Percentiles rank a stretch among this genome's conserved stretches.
Conservation (phyloP, 2,797 vertebrate genomes). For the Urosaurus nigricauda region DNA sequence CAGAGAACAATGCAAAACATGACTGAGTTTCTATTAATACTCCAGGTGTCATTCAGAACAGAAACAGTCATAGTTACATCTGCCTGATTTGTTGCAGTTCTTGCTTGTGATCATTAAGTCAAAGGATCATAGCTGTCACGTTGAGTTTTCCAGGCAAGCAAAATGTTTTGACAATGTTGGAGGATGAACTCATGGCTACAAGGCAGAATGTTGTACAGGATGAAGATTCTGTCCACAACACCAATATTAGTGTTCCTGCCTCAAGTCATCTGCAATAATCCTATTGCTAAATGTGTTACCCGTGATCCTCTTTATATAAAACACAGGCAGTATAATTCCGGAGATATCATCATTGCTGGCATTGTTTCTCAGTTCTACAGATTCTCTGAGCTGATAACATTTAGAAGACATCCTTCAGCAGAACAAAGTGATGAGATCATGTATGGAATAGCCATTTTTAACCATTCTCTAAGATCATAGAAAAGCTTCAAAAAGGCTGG, state of each 20-base stretch:
- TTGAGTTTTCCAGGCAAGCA: background rate
- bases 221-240: background rate
- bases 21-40: background rate
- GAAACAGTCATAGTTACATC: background rate
- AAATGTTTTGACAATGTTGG: too few relatives aligned
- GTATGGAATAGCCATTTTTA: background rate
- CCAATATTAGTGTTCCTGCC: background rate
- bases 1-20: background rate
- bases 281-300: background rate
- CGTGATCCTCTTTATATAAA: background rate
- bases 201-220: background rate
- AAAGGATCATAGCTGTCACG: too few relatives aligned
- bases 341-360: slow-evolving; percentile 20
- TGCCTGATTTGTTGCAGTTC: background rate
- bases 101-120: background rate
- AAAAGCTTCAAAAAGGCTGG: too few relatives aligned
- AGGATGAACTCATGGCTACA: background rate
- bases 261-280: too few relatives aligned
- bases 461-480: too few relatives aligned
- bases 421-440: background rate
- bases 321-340: background rate
- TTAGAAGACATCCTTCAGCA: background rate
- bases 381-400: background rate
- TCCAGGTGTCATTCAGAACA: background rate
- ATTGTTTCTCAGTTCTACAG: slow-evolving; percentile 6